Evolutionary conservation across 2,888 invertebrate species (phyloP), one percentile per base, ranked within the genome.

Genomic region (Petrolisthes cinctipes): DNA sequence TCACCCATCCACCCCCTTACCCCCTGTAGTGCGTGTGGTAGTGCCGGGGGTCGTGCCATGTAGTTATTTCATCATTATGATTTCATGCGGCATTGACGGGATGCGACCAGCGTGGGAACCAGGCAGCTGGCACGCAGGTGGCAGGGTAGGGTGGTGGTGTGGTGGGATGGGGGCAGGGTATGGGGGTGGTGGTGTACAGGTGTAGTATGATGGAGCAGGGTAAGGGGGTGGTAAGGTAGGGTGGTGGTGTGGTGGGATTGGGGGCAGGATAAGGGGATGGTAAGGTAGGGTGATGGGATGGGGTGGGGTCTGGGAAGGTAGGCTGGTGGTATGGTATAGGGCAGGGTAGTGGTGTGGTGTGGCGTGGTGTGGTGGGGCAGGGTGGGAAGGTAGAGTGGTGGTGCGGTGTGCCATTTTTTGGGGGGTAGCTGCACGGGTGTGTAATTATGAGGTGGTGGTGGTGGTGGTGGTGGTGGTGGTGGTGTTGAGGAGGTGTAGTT

Each of bases 1-100:
- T 37, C 37, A 37, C 1, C 37, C 37, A 37, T 37, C 61, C 61
- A 11, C 61, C 61, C 61, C 61, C 61, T 61, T 17, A 9, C 61
- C 61, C 11, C 61, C 61, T 61, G 61, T 37, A 37, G 37, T 37
- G 37, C 37, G 37, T 37, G 37, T 37, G 61, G 61, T 61, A 61
- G 61, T 9, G 61, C 11, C 9, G 61, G 17, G 61, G 61, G 61
- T 11, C 61, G 37, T 37, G 37, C 37, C 37, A 37, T 37, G 37
- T 17, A 61, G 73, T 82, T 82, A 82, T 82, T 82, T 71, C 82
- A 82, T 71, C 82, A 82, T 82, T 82, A 82, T 71, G 71, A 71
- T 82, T 82, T 82, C 82, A 82, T 82, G 82, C 56, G 68, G 53
- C 61, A 82, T 82, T 82, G 82, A n/a, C 71, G 82, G 68, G 82